Evolutionary conservation across 2,888 invertebrate species (phyloP).

Genomic region (Acrobasis suavella): DNA sequence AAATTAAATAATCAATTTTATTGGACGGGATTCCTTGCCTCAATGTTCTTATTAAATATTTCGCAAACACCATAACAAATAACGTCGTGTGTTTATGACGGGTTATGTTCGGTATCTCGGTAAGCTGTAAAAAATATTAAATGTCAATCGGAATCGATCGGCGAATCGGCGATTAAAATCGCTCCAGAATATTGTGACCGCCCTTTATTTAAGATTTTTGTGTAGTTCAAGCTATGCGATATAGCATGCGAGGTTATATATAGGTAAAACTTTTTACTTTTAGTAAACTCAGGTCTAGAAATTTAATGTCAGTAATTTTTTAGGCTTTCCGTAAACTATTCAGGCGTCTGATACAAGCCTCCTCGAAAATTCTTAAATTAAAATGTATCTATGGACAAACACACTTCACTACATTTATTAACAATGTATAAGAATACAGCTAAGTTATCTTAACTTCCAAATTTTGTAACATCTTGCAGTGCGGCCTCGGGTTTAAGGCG

Average conservation of each 20-base stretch:
- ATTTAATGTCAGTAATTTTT: no score
- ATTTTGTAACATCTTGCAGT: no score
- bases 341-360: no score
- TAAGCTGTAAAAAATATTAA: slow-evolving; percentile 48
- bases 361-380: no score
- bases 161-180: slow-evolving; percentile 52
- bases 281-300: no score
- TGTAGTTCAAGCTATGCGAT: slow-evolving; percentile 29
- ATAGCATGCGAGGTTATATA: neutral
- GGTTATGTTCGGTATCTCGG: slow-evolving; percentile 15
- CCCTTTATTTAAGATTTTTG: slow-evolving; percentile 38
- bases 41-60: neutral
- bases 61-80: slow-evolving; percentile 7
- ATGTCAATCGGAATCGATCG: slow-evolving; percentile 50
- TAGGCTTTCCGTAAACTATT: no score
- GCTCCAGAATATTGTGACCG: slow-evolving; percentile 52
- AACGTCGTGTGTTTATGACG: slow-evolving; percentile 9
- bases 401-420: no score
- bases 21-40: neutral
- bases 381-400: no score
- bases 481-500: no score
- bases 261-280: no score
- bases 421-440: no score
- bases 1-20: neutral
- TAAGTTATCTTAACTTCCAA: no score